Evolutionary conservation across 2,888 invertebrate genomes (phyloP).

Genomic region (Allolobophora icterica): DNA sequence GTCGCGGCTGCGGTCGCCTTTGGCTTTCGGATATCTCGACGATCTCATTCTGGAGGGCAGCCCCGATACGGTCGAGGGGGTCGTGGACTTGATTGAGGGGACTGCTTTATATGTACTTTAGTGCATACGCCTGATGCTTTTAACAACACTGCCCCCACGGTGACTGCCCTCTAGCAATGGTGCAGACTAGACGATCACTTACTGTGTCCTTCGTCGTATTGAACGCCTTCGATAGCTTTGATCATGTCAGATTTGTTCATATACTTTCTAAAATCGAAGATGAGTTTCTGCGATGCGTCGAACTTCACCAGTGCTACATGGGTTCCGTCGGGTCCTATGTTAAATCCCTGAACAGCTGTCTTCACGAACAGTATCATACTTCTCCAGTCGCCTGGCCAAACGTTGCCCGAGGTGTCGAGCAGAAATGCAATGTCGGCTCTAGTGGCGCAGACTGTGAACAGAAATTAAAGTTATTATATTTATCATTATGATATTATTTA

Average conservation of each 20-base stretch:
- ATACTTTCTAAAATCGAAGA: conserved; percentile 31
- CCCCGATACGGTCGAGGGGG: too few species aligned
- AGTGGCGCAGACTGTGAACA: conserved; percentile 43
- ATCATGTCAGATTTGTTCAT: conserved; percentile 35
- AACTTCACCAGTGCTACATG: conserved; percentile 36
- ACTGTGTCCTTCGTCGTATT: conserved; percentile 26
- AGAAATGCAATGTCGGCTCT: conserved; percentile 45
- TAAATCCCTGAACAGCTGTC: conserved; percentile 41
- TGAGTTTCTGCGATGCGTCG: conserved; percentile 33
- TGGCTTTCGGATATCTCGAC: not conserved
- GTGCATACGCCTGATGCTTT: too few species aligned
- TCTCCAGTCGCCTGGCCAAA: conserved; percentile 41
- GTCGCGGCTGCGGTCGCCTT: not conserved
- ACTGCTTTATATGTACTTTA: too few species aligned
- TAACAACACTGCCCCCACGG: too few species aligned
- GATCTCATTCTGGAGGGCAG: not conserved
- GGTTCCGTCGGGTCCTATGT: conserved; percentile 35
- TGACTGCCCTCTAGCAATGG: too few species aligned
- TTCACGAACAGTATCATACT: conserved; percentile 37
- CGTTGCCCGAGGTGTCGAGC: conserved; percentile 46
- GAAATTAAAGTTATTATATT: too few species aligned
- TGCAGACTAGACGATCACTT: too few species aligned
- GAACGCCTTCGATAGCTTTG: conserved; percentile 38
- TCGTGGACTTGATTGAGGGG: too few species aligned
- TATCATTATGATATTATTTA: too few species aligned